These are phyloP conservation scores for Bovichtus diacanthus DNA, from an alignment of 2,797 vertebrate genomes.

Conservation along the genomic window DNA sequence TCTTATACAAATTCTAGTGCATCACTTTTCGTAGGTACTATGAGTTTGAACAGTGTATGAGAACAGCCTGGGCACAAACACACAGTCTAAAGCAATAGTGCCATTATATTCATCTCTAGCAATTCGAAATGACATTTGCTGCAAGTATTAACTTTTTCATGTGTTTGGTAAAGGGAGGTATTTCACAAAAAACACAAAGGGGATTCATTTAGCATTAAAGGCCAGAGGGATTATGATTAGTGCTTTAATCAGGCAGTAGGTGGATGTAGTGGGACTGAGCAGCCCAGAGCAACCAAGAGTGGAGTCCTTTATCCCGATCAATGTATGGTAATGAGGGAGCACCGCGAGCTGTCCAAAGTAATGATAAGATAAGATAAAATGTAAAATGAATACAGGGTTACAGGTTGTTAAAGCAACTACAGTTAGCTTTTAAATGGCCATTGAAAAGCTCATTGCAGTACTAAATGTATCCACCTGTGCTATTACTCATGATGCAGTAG, in stretches of 20 bases:
- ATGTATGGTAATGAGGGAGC: slow-evolving; percentile 76
- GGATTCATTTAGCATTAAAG: slow-evolving; percentile 47
- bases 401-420: slow-evolving; percentile 54
- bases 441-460: slow-evolving; percentile 20
- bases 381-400: slow-evolving; percentile 52
- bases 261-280: slow-evolving; percentile 59
- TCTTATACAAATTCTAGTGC: too few relatives aligned
- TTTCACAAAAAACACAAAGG: slow-evolving; percentile 52
- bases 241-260: slow-evolving; percentile 70
- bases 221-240: slow-evolving; percentile 65
- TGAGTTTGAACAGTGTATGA: too few relatives aligned
- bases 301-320: slow-evolving; percentile 72
- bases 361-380: too few relatives aligned
- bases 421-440: slow-evolving; percentile 48
- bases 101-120: not conserved
- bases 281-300: slow-evolving; percentile 50
- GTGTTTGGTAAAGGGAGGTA: slow-evolving; percentile 28
- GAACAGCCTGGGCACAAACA: not conserved
- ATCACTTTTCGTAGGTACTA: too few relatives aligned
- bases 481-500: slow-evolving; percentile 39
- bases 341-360: slow-evolving; percentile 57
- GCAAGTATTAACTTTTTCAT: slow-evolving; percentile 29
- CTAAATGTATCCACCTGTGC: slow-evolving; percentile 36
- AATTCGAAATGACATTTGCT: slow-evolving; percentile 39
- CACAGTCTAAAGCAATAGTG: not conserved